Evolutionary conservation across 2,888 invertebrate species (phyloP).

Genomic region (Pyralis farinalis): DNA sequence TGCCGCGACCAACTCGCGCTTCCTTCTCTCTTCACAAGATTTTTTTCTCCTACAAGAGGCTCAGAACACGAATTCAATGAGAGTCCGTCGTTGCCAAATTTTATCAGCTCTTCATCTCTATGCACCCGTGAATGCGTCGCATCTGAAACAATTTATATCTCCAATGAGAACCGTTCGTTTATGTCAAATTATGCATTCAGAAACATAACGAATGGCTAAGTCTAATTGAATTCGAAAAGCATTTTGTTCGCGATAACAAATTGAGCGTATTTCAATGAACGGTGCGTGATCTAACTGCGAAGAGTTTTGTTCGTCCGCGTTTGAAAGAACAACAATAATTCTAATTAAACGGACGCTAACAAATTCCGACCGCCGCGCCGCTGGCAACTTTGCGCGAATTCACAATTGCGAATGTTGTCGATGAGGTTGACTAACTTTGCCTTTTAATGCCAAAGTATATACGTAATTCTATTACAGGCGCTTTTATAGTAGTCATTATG

Average conservation of each 20-base stretch:
- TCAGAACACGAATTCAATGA: constrained; percentile 23
- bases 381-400: constrained; percentile 12
- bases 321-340: constrained; percentile 48
- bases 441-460: constrained; percentile 5
- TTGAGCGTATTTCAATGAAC: constrained; percentile 38
- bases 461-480: neutral
- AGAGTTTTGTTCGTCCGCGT: constrained; percentile 26
- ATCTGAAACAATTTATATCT: constrained; percentile 45
- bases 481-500: neutral
- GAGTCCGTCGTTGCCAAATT: too few species aligned
- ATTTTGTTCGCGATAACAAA: constrained; percentile 34
- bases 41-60: neutral
- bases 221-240: constrained; percentile 34
- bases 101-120: constrained; percentile 27
- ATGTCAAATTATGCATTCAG: constrained; percentile 19
- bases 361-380: constrained; percentile 14
- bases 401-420: constrained; percentile 13
- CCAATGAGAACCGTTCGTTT: constrained; percentile 10
- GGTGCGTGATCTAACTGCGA: constrained; percentile 51
- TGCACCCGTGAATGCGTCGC: constrained; percentile 22
- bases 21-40: neutral
- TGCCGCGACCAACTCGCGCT: constrained; percentile 35
- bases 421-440: constrained; percentile 23
- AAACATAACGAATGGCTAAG: constrained; percentile 20
- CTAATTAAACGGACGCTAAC: constrained; percentile 45